Conservation (phyloP, 2,797 vertebrate species). For the Silurus aristotelis region DNA sequence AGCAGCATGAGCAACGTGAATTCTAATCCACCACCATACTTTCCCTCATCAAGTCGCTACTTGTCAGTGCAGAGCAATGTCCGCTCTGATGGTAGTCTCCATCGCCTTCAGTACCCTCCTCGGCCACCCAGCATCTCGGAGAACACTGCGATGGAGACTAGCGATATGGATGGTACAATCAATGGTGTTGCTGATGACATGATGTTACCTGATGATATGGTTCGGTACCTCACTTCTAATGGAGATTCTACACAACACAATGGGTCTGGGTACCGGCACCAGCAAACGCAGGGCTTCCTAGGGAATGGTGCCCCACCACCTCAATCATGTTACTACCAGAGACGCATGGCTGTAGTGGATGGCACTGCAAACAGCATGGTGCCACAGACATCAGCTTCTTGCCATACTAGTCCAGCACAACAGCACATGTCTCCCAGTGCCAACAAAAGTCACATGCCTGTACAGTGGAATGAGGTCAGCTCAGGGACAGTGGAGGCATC, state of each 20-base stretch:
- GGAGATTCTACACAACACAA: slow-evolving; percentile 53
- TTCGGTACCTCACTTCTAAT: slow-evolving; percentile 77
- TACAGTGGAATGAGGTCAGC: slow-evolving; percentile 84
- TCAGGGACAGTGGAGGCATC: slow-evolving; percentile 72
- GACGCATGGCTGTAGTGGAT: slow-evolving; percentile 61
- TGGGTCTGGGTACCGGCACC: slow-evolving; percentile 46
- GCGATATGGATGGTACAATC: slow-evolving; percentile 53
- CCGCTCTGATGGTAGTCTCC: slow-evolving; percentile 60
- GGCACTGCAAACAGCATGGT: slow-evolving; percentile 50
- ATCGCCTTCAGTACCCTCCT: slow-evolving; percentile 65
- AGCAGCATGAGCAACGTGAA: slow-evolving; percentile 79
- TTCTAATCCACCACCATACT: slow-evolving; percentile 7
- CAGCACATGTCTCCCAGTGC: slow-evolving; percentile 42
- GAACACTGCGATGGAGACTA: slow-evolving; percentile 74
- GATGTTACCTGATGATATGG: slow-evolving; percentile 77
- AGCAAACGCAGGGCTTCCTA: slow-evolving; percentile 67
- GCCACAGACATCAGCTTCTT: slow-evolving; percentile 60
- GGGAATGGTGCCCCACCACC: slow-evolving; percentile 51
- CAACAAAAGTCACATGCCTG: slow-evolving; percentile 71
- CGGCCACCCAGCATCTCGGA: slow-evolving; percentile 83
- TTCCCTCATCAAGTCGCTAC: slow-evolving; percentile 61
- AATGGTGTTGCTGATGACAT: slow-evolving; percentile 72
- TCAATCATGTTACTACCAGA: slow-evolving; percentile 61
- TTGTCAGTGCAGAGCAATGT: slow-evolving; percentile 63
- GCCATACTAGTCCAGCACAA: slow-evolving; percentile 66